Base-by-base conservation (phyloP, 2,113 vertebrate species). In the Galemys pyrenaicus region DNA sequence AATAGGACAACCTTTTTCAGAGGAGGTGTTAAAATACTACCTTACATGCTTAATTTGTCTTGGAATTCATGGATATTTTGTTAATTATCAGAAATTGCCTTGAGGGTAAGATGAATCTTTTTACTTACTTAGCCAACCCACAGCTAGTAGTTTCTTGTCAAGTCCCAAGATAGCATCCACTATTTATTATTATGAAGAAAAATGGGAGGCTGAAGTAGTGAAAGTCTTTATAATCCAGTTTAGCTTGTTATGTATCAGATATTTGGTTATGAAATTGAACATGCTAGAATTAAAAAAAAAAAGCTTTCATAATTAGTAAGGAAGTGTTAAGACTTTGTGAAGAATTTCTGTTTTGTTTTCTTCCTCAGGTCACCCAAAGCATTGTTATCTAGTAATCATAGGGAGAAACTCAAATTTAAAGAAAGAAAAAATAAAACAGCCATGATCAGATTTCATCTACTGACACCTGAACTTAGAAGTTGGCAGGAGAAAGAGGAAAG, bases 71-170 rank as follows among this genome's bases (percentile, higher is more conserved):
- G 35, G 64, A 95, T 94, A 91, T 83, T 96, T 94, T 85, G 74
- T 84, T 96, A 95, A 96, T 97, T 96, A 79, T 51, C 39, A 93
- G 84, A 96, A 93, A 95, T 95, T 86, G 92, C 83, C 87, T 49
- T 37, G 62, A 54, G 94, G 74, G 54, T 3, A 92, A 81, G 79
- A 94, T 68, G 84, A 74, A 64, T 20, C 1, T 85, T 6, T 87
- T 62, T 37, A 6, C 3, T 15, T 68, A 95, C 3, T 15, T 68
- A 95, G 94, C 24, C 81, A 80, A 91, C 79, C 84, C 44, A 82
- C 26, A 95, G 67, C 78, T 44, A 32, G 10, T 87, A 95, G 75
- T 64, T 89, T 96, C 75, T 68, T 35, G 60, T 56, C 81, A 87
- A 20, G 68, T 91, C 46, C 51, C 78, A 24, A 12, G 77, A 51